Evolutionary conservation across 35 echinoderm and acorn worm species (phyloP), one percentile per base, ranked within the genome.

Genomic region (Amphiura filiformis): DNA sequence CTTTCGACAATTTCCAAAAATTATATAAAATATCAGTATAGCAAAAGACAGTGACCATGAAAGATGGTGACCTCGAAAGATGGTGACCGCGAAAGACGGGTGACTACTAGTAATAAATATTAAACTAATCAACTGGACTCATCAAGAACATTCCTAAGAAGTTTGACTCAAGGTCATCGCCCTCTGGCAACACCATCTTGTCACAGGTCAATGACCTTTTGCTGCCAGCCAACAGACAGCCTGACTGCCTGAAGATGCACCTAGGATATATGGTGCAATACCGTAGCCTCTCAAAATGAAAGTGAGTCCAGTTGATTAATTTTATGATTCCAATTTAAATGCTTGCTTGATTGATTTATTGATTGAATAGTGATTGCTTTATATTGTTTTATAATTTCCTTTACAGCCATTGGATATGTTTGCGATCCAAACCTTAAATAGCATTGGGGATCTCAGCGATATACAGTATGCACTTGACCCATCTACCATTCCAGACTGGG

Each of bases 351-450:
- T n/a, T n/a, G 32, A 2, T 0, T 64, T 77, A 36, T n/a, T n/a
- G n/a, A n/a, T n/a, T n/a, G n/a, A n/a, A n/a, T n/a, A 42, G 17
- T 22, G 12, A 30, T 61, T 57, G 5, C 12, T 35, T 80, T 87
- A 20, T 44, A 37, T 84, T 7, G 56, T 49, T 32, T 70, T 47
- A n/a, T n/a, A n/a, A n/a, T n/a, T n/a, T n/a, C n/a, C n/a, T 39
- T 80, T 49, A 33, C 90, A 93, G 91, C 34, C 28, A 0, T 17
- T 89, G 38, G 89, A 89, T 34, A 37, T 85, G 18, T 87, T 94
- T 49, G 89, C 86, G 26, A 91, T 97, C 38, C 89, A 91, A 61
- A 80, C 91, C 18, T 80, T 97, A 28, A 97, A 97, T 83, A 77
- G 87, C 11, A 39, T 84, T 49, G 95, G 95, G 37, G 95, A 97